phyloP scores from a whole-genome alignment of 2,797 vertebrate species.

The Lemur catta region DNA sequence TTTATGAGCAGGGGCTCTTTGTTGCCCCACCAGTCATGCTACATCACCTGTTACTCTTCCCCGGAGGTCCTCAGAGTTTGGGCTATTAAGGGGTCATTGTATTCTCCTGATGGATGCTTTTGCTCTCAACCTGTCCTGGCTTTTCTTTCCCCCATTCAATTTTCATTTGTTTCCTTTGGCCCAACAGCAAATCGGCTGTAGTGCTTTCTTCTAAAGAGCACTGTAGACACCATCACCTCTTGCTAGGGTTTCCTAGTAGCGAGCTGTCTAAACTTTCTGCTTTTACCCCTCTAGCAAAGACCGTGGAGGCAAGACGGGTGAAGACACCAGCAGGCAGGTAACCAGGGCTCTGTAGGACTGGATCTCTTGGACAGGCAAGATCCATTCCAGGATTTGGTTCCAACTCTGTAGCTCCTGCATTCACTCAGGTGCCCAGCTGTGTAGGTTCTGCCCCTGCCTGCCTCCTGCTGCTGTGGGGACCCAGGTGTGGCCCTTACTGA shows the following conservation, averaged over 20 bases:
- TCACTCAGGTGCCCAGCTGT: not conserved
- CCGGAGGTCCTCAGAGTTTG: not conserved
- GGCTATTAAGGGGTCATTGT: too few species aligned
- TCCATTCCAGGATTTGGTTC: not conserved
- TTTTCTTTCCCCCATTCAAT: not conserved
- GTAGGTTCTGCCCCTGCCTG: not conserved
- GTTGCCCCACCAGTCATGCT: not conserved
- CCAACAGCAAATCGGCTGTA: not conserved
- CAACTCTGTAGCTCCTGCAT: not conserved
- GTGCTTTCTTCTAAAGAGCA: not conserved
- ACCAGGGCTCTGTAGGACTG: not conserved
- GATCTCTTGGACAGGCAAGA: rapidly evolving
- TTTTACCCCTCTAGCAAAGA: not conserved
- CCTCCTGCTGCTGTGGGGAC: not conserved
- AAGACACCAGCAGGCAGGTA: not conserved
- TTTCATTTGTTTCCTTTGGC: not conserved
- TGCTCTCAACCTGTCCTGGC: not conserved
- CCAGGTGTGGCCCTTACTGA: not conserved
- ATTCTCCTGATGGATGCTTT: not conserved
- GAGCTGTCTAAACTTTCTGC: not conserved
- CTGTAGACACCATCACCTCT: not conserved
- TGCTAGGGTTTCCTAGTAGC: not conserved
- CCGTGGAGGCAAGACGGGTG: not conserved
- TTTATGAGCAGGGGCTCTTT: not conserved
- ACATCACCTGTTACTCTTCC: not conserved